Evolutionary conservation across 2,113 vertebrate species (phyloP), one percentile per base, ranked within the genome.

Genomic region (Ochotona curzoniae): DNA sequence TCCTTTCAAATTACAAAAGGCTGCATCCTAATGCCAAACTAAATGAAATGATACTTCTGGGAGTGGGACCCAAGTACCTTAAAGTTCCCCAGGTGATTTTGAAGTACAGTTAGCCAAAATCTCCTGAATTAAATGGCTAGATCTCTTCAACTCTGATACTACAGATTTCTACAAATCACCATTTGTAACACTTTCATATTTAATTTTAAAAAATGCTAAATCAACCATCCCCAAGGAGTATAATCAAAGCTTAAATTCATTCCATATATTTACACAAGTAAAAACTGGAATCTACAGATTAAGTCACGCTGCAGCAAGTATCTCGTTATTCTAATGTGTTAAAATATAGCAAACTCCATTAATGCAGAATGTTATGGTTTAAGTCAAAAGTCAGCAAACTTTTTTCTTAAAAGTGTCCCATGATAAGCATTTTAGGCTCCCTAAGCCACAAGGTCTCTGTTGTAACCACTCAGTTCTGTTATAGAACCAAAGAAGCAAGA

Each of bases 351-450:
- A 81, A 91, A 92, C 21, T 91, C 51, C 32, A 90, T 38, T 80
- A 76, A 54, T 74, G 54, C 7, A 88, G 26, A 81, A 90, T 74
- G 73, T 73, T 83, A 69, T 78, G 26, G 49, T 51, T 61, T 74
- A 91, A 8, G 81, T 74, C 10, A 80, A 47, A 25, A 17, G 38
- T 23, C 15, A 26, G 54, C 78, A 73, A 87, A 51, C 5, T n/a
- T 71, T 85, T 69, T 93, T 28, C 71, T 88, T 3, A 70, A 84
- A 88, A 93, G 21, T 14, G 14, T 21, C 67, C 89, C 28, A 83
- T 0, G 90, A 70, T 69, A 88, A 93, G 47, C 76, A 95, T 54
- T 88, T 70, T 83, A 89, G 32, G 87, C 57, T 90, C 86, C 83
- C 64, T 88, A 70, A n/a, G 78, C 28, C 35, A 79, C 32, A 81